Evolutionary conservation across 2,888 invertebrate genomes (phyloP), one percentile per base, ranked within the genome.

Genomic region (Vannuccia rotundouncinata): DNA sequence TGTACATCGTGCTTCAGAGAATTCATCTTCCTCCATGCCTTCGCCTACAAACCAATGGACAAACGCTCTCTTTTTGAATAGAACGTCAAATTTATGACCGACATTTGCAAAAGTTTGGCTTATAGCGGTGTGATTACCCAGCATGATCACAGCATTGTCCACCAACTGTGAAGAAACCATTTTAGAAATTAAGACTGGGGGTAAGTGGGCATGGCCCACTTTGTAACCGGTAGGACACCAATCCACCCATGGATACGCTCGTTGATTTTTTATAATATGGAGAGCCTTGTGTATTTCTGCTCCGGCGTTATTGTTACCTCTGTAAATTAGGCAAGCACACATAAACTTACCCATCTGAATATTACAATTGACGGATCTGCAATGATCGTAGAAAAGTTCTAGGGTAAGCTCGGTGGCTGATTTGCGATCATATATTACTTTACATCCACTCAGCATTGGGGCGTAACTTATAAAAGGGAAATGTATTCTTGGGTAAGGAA

Each of bases 171-270:
- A 59, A 60, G 5, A n/a, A 66, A 2, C 2, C 10, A 66, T 66
- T 5, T 94, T 94, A 17, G 95, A 95, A 79, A 95, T 95, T 28
- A 94, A 94, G 0, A 81, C 81, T 22, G 83, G 83, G 60, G 82
- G 81, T 82, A 87, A 94, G 90, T 94, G 94, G 90, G 94, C 94
- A 90, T 93, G 92, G 22, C 92, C 92, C 77, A 90, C 89, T 85
- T 86, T 80, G 2, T 82, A 81, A 0, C 82, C 82, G 0, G 92
- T 92, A 0, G 93, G 93, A 84, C 92, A 92, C 82, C 82, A 83
- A 45, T 83, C 83, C 17, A 83, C 83, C 79, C 84, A 84, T 29
- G 83, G 84, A 74, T 84, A 84, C 0, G 83, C 60, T 76, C 83
- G 84, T 31, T 83, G 85, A 81, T 86, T 87, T 79, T 87, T 85